Base-by-base conservation (phyloP, 2,113 vertebrate genomes). In the Charadrius vociferus region DNA sequence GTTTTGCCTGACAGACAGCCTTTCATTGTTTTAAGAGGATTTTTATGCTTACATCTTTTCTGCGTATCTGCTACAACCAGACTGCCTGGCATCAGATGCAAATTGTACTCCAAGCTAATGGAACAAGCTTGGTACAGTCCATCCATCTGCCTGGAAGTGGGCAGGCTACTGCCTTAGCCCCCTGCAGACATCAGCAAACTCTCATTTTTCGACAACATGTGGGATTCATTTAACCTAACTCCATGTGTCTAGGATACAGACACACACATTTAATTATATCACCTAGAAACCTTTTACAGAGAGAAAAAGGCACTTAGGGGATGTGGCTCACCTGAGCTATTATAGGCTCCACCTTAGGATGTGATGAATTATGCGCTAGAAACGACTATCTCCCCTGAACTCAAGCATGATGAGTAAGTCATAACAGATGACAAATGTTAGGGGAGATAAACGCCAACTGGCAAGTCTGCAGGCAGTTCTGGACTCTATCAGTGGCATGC, bases 301-400 rank as follows among this genome's bases (percentile, higher is more conserved):
- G 41, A 58, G 65, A 56, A 87, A 86, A 78, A 49, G 34, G 30
- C 5, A 23, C 52, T 49, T 17, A 6, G 36, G 59, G 66, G 21
- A 56, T 21, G 27, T 32, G 65, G 81, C n/a, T 92, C 50, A 78
- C 68, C 78, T 74, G 68, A 85, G 72, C 77, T 68, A 58, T 49
- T 70, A 43, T 0, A 63, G 75, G 43, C 11, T 86, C 37, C 34
- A 59, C 1, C 14, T 63, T 23, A 53, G 52, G 55, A 62, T 59
- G 29, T 24, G 22, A 50, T 7, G 22, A 80, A 50, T 65, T 45
- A 17, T 20, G 47, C 14, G 2, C 45, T 17, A 79, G 47, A 67
- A 91, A 86, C 0, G 0, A 27, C 21, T 10, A 6, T 12, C 66
- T 62, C 37, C 29, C 32, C 52, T 41, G n/a, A 75, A 39, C 1